These are phyloP conservation scores for Pseudomyrmex dendroicus DNA, from an alignment of 1,140 invertebrate species.

Conservation along the genomic window DNA sequence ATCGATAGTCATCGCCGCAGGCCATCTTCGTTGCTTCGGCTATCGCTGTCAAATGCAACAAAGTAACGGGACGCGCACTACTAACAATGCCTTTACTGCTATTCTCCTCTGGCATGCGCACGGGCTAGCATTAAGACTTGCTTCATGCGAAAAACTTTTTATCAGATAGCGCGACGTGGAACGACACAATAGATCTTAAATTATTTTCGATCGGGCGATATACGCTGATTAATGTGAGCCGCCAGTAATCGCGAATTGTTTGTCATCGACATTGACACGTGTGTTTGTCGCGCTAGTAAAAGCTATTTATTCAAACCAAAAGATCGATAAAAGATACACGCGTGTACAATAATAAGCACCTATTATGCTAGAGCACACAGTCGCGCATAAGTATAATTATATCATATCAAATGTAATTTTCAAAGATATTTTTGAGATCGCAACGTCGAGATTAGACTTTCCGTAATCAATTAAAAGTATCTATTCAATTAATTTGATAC, in stretches of 20 bases:
- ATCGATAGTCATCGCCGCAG: constrained; percentile 57
- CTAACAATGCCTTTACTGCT: constrained; percentile 68
- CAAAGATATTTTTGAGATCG: background rate
- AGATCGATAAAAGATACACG: background rate
- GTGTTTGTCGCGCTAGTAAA: constrained; percentile 3
- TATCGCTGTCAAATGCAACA: constrained; percentile 71
- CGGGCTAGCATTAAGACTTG: constrained; percentile 68
- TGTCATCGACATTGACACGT: constrained; percentile 29
- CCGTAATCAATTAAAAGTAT: background rate
- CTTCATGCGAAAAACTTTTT: constrained; percentile 60
- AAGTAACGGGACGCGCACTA: constrained; percentile 70
- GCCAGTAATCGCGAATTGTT: constrained; percentile 49
- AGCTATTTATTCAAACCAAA: constrained; percentile 26
- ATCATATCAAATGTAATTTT: background rate
- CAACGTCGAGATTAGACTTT: background rate
- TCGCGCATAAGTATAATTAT: constrained; percentile 20
- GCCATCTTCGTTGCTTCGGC: constrained; percentile 57
- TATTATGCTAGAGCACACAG: constrained; percentile 10
- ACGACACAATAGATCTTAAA: constrained; percentile 55
- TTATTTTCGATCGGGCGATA: constrained; percentile 58
- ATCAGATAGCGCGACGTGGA: constrained; percentile 50
- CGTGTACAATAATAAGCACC: constrained; percentile 1
- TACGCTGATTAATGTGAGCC: constrained; percentile 45
- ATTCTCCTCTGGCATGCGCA: constrained; percentile 45
- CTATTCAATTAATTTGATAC: background rate